These are phyloP conservation scores for Engraulis encrasicolus DNA, from an alignment of 2,113 vertebrate species.

Conservation along the genomic window DNA sequence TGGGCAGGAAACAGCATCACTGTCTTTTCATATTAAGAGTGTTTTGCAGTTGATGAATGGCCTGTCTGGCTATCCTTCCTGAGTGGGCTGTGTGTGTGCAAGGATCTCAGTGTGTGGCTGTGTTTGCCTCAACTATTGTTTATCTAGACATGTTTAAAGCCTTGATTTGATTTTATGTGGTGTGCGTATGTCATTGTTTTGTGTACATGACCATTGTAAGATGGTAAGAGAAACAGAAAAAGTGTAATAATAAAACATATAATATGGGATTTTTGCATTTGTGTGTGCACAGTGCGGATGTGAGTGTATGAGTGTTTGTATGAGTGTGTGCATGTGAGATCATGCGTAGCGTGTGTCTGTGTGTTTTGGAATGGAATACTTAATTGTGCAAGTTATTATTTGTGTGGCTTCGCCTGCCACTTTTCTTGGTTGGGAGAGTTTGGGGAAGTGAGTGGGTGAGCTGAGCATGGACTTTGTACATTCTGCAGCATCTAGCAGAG, in stretches of 20 bases:
- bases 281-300: conserved; percentile 21
- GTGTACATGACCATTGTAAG: not conserved
- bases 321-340: conserved; percentile 23
- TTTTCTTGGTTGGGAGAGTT: conserved; percentile 52
- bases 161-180: not conserved
- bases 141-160: not conserved
- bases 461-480: conserved; percentile 27
- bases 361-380: conserved; percentile 43
- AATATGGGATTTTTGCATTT: not conserved
- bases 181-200: not conserved
- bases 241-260: no score
- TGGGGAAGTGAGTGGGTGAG: conserved; percentile 37
- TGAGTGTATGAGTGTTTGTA: conserved; percentile 32
- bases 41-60: not conserved
- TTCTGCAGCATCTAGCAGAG: conserved; percentile 50
- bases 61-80: not conserved
- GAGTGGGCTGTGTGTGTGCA: not conserved
- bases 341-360: not conserved
- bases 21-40: not conserved
- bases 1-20: not conserved
- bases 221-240: not conserved
- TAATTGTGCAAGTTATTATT: conserved; percentile 55
- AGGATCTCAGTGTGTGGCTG: not conserved
- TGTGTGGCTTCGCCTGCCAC: conserved; percentile 38
- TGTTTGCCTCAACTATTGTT: not conserved